These are phyloP conservation scores for Sceloporus tristichus DNA, from an alignment of 2,113 vertebrate species.

Conservation along the genomic window DNA sequence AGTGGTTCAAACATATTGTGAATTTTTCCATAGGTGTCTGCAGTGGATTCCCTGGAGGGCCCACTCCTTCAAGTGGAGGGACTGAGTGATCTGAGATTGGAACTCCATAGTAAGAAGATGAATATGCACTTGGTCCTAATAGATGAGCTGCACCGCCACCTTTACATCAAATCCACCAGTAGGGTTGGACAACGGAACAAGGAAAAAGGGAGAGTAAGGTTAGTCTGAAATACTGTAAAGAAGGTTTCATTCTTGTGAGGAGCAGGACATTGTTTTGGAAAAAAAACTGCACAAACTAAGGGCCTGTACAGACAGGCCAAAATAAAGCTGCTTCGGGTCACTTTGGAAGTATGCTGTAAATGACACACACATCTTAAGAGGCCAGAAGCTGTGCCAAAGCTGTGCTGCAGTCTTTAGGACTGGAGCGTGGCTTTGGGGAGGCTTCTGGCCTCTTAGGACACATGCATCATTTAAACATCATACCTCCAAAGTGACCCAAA, in stretches of 20 bases:
- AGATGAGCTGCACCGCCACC: slow-evolving; percentile 94
- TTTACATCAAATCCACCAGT: slow-evolving; percentile 97
- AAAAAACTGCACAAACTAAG: background rate
- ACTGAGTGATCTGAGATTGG: slow-evolving; percentile 92
- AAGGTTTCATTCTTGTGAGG: background rate
- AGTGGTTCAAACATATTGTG: background rate
- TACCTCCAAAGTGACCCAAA: too few species aligned
- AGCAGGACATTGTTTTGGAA: background rate
- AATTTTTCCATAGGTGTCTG: slow-evolving; percentile 85
- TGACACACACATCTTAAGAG: too few species aligned
- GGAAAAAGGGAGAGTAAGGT: slow-evolving; percentile 83
- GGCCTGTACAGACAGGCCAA: background rate
- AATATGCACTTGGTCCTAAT: slow-evolving; percentile 96
- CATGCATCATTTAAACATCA: too few species aligned
- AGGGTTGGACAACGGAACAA: slow-evolving; percentile 86
- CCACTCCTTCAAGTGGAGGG: slow-evolving; percentile 95
- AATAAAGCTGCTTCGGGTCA: too few species aligned
- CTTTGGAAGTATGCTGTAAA: too few species aligned
- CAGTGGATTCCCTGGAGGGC: slow-evolving; percentile 93
- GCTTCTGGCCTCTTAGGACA: too few species aligned
- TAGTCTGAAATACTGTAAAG: slow-evolving; percentile 10
- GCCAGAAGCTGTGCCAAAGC: too few species aligned
- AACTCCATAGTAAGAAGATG: slow-evolving; percentile 98
- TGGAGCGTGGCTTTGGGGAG: too few species aligned
- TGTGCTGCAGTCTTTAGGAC: too few species aligned